phyloP scores from a whole-genome alignment of 2,888 invertebrate genomes.

The Dione vanillae region DNA sequence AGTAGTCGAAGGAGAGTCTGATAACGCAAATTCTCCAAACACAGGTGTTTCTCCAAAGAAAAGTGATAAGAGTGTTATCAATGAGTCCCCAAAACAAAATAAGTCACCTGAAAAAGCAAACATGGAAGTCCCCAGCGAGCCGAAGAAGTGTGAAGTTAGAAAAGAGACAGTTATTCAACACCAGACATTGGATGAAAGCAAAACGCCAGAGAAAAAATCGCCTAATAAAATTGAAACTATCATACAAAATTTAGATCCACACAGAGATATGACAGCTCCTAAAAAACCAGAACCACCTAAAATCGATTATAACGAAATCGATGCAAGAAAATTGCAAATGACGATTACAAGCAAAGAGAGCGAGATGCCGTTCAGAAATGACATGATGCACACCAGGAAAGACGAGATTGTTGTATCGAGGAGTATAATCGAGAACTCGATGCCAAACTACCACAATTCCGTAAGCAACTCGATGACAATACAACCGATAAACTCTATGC shows the following conservation, averaged over 20 bases:
- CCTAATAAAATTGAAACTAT: constrained; percentile 74
- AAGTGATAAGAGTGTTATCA: constrained; percentile 66
- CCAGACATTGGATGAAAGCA: constrained; percentile 69
- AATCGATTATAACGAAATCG: constrained; percentile 69
- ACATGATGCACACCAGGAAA: constrained; percentile 64
- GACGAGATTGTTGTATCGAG: constrained; percentile 76
- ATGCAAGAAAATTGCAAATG: constrained; percentile 62
- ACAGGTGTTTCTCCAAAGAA: constrained; percentile 65
- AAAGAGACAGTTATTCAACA: constrained; percentile 80
- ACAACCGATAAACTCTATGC: constrained; percentile 72
- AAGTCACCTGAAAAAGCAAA: constrained; percentile 65
- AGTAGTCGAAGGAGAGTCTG: constrained; percentile 74
- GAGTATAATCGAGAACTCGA: constrained; percentile 67
- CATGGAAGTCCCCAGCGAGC: constrained; percentile 58
- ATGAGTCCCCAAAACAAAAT: constrained; percentile 66
- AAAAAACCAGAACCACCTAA: constrained; percentile 70
- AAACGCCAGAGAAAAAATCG: constrained; percentile 68
- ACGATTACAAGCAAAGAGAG: constrained; percentile 65
- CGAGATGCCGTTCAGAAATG: constrained; percentile 70
- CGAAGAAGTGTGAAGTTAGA: constrained; percentile 70
- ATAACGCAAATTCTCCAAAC: constrained; percentile 62
- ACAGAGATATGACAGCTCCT: constrained; percentile 63
- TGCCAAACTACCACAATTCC: constrained; percentile 68
- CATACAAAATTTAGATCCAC: constrained; percentile 70
- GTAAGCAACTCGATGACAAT: constrained; percentile 76